Conservation (phyloP, 2,113 vertebrate genomes). For the Rhinopomastus cyanomelas region DNA sequence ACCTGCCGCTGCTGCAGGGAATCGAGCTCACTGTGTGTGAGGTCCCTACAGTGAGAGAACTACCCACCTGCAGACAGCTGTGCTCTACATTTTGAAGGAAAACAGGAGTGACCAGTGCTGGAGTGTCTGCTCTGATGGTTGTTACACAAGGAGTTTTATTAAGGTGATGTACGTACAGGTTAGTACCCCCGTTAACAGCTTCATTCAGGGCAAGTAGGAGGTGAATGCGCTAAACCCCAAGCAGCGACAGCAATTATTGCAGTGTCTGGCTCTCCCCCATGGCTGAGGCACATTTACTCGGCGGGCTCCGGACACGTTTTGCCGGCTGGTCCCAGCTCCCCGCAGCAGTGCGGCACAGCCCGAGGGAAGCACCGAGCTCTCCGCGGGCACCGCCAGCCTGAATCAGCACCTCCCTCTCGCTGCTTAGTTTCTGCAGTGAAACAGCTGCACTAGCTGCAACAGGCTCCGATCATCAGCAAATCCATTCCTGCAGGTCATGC, state of each 20-base stretch:
- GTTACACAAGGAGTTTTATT: constrained; percentile 36
- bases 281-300: background rate
- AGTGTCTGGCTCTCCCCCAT: background rate
- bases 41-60: too few relatives aligned
- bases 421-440: background rate
- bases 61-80: too few relatives aligned
- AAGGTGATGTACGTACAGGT: constrained; percentile 2
- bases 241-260: background rate
- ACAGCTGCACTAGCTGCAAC: background rate
- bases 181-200: background rate
- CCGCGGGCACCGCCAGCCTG: background rate
- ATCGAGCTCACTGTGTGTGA: too few relatives aligned
- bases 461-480: background rate
- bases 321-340: background rate
- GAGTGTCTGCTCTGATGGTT: background rate
- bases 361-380: background rate
- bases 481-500: background rate
- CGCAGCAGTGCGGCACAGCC: background rate
- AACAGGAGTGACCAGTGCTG: background rate
- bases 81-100: background rate
- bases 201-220: background rate
- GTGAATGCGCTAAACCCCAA: background rate
- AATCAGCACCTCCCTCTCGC: background rate
- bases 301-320: background rate
- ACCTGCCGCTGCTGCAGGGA: background rate